Conservation (phyloP, 2,888 invertebrate species). For the Spicauda simplicius region DNA sequence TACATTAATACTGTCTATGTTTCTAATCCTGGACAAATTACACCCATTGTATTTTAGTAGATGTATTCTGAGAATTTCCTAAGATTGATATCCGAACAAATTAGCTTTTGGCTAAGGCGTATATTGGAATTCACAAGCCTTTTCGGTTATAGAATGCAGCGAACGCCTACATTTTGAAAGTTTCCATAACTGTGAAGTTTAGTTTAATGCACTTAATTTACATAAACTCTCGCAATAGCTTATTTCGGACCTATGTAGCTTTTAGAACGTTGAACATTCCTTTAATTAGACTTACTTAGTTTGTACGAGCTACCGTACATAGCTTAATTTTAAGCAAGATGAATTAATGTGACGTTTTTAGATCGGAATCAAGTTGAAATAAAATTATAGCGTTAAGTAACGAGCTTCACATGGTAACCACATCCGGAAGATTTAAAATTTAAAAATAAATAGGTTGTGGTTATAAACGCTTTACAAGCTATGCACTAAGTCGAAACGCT, state of each 20-base stretch:
- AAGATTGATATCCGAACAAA: neutral
- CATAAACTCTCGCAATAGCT: conserved; percentile 25
- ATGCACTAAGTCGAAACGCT: no score
- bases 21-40: no score
- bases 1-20: no score
- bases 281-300: conserved; percentile 18
- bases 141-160: conserved; percentile 32
- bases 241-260: conserved; percentile 6
- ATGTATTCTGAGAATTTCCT: neutral
- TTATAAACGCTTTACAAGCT: no score
- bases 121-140: conserved; percentile 1
- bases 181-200: conserved; percentile 21
- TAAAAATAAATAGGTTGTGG: neutral
- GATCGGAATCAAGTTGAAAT: neutral
- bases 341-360: conserved; percentile 22
- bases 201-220: conserved; percentile 22
- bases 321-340: conserved; percentile 12
- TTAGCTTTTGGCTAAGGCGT: conserved; percentile 2
- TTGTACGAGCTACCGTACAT: conserved; percentile 23
- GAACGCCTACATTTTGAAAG: conserved; percentile 25
- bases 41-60: neutral
- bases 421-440: neutral
- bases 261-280: neutral
- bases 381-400: neutral
- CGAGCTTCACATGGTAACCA: neutral